Evolutionary conservation across 1,140 invertebrate species (phyloP), one percentile per base, ranked within the genome.

Genomic region (Neodiprion pinetum): DNA sequence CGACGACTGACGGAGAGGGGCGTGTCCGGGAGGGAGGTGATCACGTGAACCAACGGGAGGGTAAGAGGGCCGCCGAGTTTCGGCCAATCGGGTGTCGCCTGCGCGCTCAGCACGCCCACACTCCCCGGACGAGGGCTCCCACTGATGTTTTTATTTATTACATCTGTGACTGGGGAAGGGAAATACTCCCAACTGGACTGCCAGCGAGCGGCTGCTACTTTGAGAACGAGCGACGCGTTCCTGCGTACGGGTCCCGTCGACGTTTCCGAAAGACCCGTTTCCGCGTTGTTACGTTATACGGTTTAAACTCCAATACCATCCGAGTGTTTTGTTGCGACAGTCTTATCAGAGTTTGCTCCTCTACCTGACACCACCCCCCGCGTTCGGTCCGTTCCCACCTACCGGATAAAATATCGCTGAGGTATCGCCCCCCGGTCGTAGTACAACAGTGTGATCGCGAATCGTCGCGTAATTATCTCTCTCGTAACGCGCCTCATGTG

Each of bases 91-190:
- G 7, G 47, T 10, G 72, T 76, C 67, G 80, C 78, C 81, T 83
- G 84, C 82, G 87, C 85, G 84, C 82, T 80, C 80, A 79, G 77
- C 79, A 76, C 81, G 81, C 84, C 81, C 80, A 79, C 80, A 79
- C 77, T 82, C 84, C 84, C 84, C 81, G 80, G 79, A 76, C 77
- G 53, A 70, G 48, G 81, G 83, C 87, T 90, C 88, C 89, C 87
- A 89, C 85, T 86, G 88, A 88, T 91, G 90, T 91, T 91, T 91
- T 91, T 91, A 91, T 91, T 91, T 91, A 91, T 91, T 91, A 90
- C 90, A 90, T 90, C 90, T 90, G 90, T 91, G 90, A 89, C 90
- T 89, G 88, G 86, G 88, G 90, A 89, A 87, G 89, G 87, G 87
- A 87, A 88, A 88, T 88, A 88, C 87, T 86, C 86, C 83, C 82